phyloP scores from a whole-genome alignment of 1,140 invertebrate species.

The Gonatopus flavifemur region DNA sequence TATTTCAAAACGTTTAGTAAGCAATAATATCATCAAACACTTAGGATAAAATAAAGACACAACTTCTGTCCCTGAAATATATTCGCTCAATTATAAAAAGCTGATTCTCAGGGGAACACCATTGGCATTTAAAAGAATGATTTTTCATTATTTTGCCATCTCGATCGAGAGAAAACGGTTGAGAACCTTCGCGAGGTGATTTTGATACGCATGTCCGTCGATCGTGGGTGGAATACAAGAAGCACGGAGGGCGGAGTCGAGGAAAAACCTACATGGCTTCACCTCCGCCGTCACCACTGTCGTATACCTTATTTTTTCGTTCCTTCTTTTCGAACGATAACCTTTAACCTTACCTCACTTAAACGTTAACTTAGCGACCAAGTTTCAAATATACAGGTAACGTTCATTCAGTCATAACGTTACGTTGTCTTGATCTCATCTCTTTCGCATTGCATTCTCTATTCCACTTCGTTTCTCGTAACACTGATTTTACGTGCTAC shows the following conservation, averaged over 20 bases:
- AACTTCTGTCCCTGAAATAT: no score
- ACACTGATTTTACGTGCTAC: no score
- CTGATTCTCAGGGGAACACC: no score
- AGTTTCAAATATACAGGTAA: slow-evolving; percentile 27
- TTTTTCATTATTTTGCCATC: no score
- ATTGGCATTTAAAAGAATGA: no score
- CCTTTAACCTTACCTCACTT: slow-evolving; percentile 35
- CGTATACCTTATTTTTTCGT: slow-evolving; percentile 16
- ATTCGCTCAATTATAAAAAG: no score
- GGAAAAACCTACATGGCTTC: slow-evolving; percentile 27
- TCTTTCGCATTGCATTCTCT: not conserved
- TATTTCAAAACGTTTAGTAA: no score
- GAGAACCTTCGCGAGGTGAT: slow-evolving; percentile 24
- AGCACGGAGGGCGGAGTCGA: slow-evolving; percentile 21
- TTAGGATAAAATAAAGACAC: no score
- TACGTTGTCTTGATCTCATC: no score
- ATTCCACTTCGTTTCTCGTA: no score
- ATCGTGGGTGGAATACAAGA: slow-evolving; percentile 28
- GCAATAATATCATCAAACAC: no score
- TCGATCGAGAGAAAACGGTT: no score
- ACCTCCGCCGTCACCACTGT: not conserved
- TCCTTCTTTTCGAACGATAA: slow-evolving; percentile 28
- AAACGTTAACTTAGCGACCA: slow-evolving; percentile 26
- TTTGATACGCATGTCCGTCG: slow-evolving; percentile 25
- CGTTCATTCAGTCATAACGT: slow-evolving; percentile 31